Conservation (phyloP, 1,140 invertebrate genomes). For the Macrotrachela quadricornifera region DNA sequence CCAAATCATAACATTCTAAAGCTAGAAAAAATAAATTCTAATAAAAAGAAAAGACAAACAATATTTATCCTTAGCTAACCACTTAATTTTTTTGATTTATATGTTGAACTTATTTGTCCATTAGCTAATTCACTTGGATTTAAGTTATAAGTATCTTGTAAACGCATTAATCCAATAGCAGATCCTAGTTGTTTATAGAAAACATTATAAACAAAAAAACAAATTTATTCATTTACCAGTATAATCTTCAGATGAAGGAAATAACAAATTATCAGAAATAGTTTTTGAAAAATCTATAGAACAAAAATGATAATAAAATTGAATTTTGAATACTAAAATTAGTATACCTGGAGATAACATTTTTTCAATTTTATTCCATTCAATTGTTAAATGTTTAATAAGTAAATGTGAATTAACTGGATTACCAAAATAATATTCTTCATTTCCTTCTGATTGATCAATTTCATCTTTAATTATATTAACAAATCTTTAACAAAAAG, state of each 20-base stretch:
- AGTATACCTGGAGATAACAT: background rate
- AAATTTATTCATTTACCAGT: slow-evolving; percentile 37
- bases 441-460: slow-evolving; percentile 49
- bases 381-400: slow-evolving; percentile 73
- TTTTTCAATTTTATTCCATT: slow-evolving; percentile 33
- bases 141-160: background rate
- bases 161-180: background rate
- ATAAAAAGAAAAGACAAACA: no score
- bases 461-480: slow-evolving; percentile 43
- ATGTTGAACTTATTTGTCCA: slow-evolving; percentile 31
- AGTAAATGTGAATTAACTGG: slow-evolving; percentile 87
- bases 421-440: slow-evolving; percentile 64
- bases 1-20: slow-evolving; percentile 88
- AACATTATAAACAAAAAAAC: no score
- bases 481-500: slow-evolving; percentile 20
- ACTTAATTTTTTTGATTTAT: slow-evolving; percentile 8
- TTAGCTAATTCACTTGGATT: background rate
- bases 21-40: slow-evolving; percentile 28
- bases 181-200: background rate
- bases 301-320: slow-evolving; percentile 13
- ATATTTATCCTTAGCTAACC: no score
- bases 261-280: slow-evolving; percentile 15
- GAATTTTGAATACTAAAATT: background rate
- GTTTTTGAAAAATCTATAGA: slow-evolving; percentile 20
- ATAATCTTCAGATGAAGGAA: slow-evolving; percentile 45